Evolutionary conservation across 2,113 vertebrate genomes (phyloP), one percentile per base, ranked within the genome.

Genomic region (Catharus bicknelli): DNA sequence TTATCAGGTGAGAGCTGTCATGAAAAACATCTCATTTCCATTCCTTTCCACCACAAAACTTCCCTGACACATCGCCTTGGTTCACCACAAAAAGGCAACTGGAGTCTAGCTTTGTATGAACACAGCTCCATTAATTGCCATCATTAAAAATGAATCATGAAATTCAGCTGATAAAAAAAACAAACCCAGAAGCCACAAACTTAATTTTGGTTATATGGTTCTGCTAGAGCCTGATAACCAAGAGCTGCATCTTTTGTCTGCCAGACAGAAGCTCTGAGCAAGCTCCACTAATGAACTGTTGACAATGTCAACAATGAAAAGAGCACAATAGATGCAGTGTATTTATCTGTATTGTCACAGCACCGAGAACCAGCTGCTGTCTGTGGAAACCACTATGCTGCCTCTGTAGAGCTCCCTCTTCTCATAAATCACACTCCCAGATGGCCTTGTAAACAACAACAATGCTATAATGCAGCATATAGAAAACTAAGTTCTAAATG

Each of bases 231-330:
- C 73, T n/a, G 73, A 88, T 70, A 93, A 89, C 29, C 20, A 50
- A 30, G 36, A 40, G n/a, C 34, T 42, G 27, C 76, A 32, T 88
- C 91, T 42, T 70, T 90, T 75, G 59, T 91, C 88, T 82, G 64
- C 58, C 64, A 92, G 81, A 83, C 63, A 95, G 78, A 88, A 87
- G 80, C 88, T 93, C 80, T 68, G 80, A 95, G 80, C 86, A 94
- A 96, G 90, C 90, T 83, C 68, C 68, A 18, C 90, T 96, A 97
- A 96, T 96, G 93, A 96, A 95, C 94, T 95, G 94, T 95, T 95
- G 94, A 96, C 95, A 95, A 40, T 76, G 94, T 91, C 93, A 93
- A 94, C 95, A 94, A 94, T 68, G 90, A 81, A 78, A 93, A 78
- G 83, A 85, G 86, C 90, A 97, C 97, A 95, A 93, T 85, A 75